These are phyloP conservation scores for Dione vanillae DNA, from an alignment of 2,888 invertebrate species.

Conservation along the genomic window DNA sequence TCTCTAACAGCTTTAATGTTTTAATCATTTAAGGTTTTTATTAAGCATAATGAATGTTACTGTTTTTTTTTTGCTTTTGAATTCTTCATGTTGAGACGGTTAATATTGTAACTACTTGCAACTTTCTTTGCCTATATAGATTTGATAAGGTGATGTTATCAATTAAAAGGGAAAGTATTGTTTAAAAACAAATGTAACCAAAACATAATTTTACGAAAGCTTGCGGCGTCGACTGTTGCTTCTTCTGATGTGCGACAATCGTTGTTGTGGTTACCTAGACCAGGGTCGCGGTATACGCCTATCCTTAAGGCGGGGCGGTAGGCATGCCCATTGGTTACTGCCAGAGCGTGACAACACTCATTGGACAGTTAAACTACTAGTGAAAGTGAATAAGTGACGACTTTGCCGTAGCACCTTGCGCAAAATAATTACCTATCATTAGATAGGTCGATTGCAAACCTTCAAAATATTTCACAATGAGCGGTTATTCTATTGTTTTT, in stretches of 20 bases:
- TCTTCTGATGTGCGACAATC: constrained; percentile 25
- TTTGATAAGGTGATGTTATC: neutral
- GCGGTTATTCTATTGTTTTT: constrained; percentile 38
- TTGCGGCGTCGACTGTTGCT: neutral
- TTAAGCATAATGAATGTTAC: neutral
- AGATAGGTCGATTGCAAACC: constrained; percentile 55
- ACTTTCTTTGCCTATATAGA: neutral
- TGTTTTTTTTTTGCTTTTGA: neutral
- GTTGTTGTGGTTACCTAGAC: constrained; percentile 62
- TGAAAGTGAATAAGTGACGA: constrained; percentile 82
- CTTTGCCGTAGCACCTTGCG: constrained; percentile 70
- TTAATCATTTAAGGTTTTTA: neutral
- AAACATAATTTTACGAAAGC: neutral
- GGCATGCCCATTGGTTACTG: constrained; percentile 77
- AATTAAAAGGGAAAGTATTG: neutral
- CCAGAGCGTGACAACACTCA: constrained; percentile 79
- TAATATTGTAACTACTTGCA: too few species aligned
- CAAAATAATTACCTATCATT: constrained; percentile 61
- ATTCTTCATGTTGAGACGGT: too few species aligned
- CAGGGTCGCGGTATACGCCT: constrained; percentile 71
- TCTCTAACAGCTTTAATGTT: neutral
- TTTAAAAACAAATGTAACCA: neutral
- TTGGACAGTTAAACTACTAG: constrained; percentile 77
- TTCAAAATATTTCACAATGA: constrained; percentile 45
- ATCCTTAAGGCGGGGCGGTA: constrained; percentile 77